Evolutionary conservation across 1,140 invertebrate species (phyloP).

Genomic region (Aleiodes sp.): DNA sequence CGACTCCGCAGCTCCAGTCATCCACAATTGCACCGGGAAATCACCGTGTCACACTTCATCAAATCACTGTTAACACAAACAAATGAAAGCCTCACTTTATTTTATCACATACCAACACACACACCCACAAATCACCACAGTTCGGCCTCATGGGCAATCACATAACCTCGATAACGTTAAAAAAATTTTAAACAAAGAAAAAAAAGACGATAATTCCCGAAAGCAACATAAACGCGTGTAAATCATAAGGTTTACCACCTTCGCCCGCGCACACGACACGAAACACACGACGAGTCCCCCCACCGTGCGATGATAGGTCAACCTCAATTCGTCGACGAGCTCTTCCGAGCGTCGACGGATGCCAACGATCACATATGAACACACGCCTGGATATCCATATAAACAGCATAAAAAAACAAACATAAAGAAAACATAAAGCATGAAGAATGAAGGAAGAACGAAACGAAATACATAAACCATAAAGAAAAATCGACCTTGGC

Average conservation of each 20-base stretch:
- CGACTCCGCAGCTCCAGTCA: not conserved
- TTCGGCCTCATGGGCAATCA: not conserved
- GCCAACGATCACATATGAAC: not conserved
- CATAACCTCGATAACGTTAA: not conserved
- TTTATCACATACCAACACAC: not conserved
- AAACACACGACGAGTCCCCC: not conserved
- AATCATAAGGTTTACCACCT: not conserved
- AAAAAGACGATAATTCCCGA: not conserved
- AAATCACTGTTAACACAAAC: not conserved
- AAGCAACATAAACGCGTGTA: not conserved
- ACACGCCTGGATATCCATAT: not conserved
- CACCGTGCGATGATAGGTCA: constrained; percentile 1
- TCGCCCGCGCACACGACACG: constrained; percentile 16
- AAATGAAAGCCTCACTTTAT: not conserved
- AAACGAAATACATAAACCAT: not conserved
- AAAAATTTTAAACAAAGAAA: not conserved
- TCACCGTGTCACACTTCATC: not conserved
- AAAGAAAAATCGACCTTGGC: not conserved
- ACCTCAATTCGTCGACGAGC: constrained; percentile 5
- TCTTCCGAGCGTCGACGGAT: constrained; percentile 2
- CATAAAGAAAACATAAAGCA: too few relatives aligned
- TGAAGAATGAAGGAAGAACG: not conserved
- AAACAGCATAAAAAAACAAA: too few relatives aligned
- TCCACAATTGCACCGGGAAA: not conserved
- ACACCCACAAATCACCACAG: constrained; percentile 3